These are phyloP conservation scores for Callyntrura guangdongensis DNA, from an alignment of 2,888 invertebrate species.

Conservation along the genomic window DNA sequence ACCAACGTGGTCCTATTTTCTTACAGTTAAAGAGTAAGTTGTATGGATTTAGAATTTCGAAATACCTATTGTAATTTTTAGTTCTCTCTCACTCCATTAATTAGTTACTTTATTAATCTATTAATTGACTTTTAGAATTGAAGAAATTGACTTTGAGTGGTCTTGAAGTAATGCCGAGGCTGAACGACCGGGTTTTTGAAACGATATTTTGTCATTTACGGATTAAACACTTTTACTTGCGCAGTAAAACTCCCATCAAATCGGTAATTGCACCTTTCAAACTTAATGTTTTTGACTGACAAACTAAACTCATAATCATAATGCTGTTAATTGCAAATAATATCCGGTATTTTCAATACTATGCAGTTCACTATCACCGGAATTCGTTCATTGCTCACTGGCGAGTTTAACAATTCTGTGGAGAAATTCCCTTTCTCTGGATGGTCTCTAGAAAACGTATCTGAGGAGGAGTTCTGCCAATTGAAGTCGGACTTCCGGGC, in stretches of 20 bases:
- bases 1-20: background rate
- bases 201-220: background rate
- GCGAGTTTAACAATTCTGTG: conserved; percentile 26
- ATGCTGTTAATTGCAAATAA: too few relatives aligned
- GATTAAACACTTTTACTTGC: background rate
- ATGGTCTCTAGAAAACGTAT: background rate
- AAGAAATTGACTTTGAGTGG: background rate
- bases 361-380: conserved; percentile 10
- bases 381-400: conserved; percentile 4
- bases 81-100: background rate
- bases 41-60: background rate
- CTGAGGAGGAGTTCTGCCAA: background rate
- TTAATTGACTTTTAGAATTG: background rate
- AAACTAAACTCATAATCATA: too few relatives aligned
- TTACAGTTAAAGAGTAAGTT: conserved; percentile 3
- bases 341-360: too few relatives aligned
- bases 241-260: background rate
- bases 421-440: conserved; percentile 28
- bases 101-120: too few relatives aligned
- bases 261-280: too few relatives aligned
- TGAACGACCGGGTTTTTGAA: background rate
- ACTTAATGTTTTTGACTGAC: too few relatives aligned
- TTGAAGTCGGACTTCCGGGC: background rate
- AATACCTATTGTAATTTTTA: background rate
- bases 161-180: background rate